These are phyloP conservation scores for Hirtodrosophila duncani DNA, from an alignment of 2,888 invertebrate species.

Conservation along the genomic window DNA sequence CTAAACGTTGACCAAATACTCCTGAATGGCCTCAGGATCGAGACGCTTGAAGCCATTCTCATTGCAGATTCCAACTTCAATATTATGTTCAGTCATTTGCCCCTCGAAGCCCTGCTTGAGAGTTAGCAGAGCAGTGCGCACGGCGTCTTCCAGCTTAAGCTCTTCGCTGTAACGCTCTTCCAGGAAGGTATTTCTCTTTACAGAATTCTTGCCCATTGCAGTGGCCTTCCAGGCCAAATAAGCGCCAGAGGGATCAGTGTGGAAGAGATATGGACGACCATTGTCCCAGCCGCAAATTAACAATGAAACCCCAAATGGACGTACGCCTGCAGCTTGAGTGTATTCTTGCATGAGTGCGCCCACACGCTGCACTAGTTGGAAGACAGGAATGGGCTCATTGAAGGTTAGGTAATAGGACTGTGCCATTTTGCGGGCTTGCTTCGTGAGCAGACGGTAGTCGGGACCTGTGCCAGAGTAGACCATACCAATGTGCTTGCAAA, in stretches of 20 bases:
- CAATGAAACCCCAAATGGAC: conserved; percentile 98
- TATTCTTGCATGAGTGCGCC: conserved; percentile 99
- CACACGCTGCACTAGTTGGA: conserved; percentile 95
- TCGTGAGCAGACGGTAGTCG: conserved; percentile 92
- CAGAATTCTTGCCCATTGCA: conserved; percentile 99
- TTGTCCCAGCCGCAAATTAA: conserved; percentile 98
- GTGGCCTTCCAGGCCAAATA: conserved; percentile 99
- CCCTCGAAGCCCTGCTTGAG: conserved; percentile 99
- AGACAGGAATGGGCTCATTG: conserved; percentile 96
- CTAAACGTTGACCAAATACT: conserved; percentile 86
- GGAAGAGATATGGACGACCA: conserved; percentile 94
- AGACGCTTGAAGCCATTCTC: conserved; percentile 92
- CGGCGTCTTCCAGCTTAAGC: conserved; percentile 98
- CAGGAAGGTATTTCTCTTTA: conserved; percentile 98
- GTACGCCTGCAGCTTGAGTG: conserved; percentile 98
- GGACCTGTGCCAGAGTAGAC: conserved; percentile 98
- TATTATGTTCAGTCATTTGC: conserved; percentile 99
- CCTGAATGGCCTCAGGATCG: conserved; percentile 95
- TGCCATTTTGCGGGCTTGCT: conserved; percentile 95
- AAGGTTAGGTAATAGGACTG: conserved; percentile 95
- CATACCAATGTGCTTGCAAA: conserved; percentile 97
- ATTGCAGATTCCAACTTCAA: conserved; percentile 98
- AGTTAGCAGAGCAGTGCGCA: conserved; percentile 98
- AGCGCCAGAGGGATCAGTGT: conserved; percentile 99
- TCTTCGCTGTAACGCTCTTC: conserved; percentile 98